These are phyloP conservation scores for Chrysodeixis includens DNA, from an alignment of 2,888 invertebrate genomes.

Conservation along the genomic window DNA sequence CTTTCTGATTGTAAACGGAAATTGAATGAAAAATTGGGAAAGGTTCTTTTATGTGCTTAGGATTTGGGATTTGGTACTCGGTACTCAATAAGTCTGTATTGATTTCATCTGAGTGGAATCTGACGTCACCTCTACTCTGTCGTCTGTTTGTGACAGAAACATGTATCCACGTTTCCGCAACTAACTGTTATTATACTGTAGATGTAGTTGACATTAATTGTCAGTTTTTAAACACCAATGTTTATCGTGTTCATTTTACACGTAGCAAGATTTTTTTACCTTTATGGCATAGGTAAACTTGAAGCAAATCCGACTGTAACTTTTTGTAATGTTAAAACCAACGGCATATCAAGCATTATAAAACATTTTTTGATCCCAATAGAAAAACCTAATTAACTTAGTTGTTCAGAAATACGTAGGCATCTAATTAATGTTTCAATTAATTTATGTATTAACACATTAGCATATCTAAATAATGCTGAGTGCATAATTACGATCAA, in stretches of 20 bases:
- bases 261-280: no score
- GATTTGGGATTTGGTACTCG: slow-evolving; percentile 13
- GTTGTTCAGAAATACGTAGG: background rate
- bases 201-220: slow-evolving; percentile 29
- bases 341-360: background rate
- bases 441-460: slow-evolving; percentile 2
- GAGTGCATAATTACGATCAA: slow-evolving; percentile 3
- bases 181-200: slow-evolving; percentile 11
- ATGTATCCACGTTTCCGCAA: slow-evolving; percentile 16
- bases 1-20: background rate
- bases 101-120: slow-evolving; percentile 30
- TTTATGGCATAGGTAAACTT: no score
- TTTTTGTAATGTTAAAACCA: slow-evolving; percentile 11
- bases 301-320: slow-evolving; percentile 16
- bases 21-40: slow-evolving; percentile 12
- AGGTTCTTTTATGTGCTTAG: slow-evolving; percentile 21
- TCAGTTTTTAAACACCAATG: slow-evolving; percentile 13
- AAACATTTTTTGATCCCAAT: background rate
- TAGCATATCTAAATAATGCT: slow-evolving; percentile 1
- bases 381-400: background rate
- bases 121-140: slow-evolving; percentile 3
- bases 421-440: background rate
- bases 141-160: slow-evolving; percentile 6
- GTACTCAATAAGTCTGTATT: slow-evolving; percentile 19
- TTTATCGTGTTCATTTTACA: slow-evolving; percentile 28